Base-by-base conservation (phyloP, 1,140 invertebrate genomes). In the Zaprionus davidi region DNA sequence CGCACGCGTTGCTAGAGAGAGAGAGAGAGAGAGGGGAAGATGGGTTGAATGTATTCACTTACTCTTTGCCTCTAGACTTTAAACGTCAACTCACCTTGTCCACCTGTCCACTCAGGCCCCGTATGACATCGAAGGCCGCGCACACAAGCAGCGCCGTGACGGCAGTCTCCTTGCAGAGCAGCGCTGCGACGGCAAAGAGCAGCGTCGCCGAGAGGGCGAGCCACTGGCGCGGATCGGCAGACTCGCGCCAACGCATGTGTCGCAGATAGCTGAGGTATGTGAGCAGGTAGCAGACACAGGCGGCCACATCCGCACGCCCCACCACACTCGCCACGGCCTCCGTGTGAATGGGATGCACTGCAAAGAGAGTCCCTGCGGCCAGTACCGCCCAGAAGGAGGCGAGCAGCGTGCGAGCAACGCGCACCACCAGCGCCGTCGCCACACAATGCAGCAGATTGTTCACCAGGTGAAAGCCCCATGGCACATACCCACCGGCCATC, bases 271-370 rank as follows among this genome's bases (percentile, higher is more conserved):
- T 94, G 62, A 98, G 94, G 86, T 99, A 97, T 76, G 97, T 96
- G 34, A 97, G 93, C 56, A 99, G 94, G 87, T 97, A 98, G 93
- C 99, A 97, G 75, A 98, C 96, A 87, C 97, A 98, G 20, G 97
- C 97, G 11, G 98, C 95, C 17, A 99, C 94, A 93, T 99, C 99
- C 5, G 98, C 98, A 80, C 98, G 94, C 11, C 99, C 98, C 12
- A 99, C 98, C 55, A 99, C 95, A n/a, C 98, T 98, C 12, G 98
- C 97, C 7, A 99, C 98, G 1, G 98, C 97, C 93, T 99, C 98
- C 31, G 97, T 97, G 93, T 99, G 99, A 77, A 99, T 96, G 17
- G 99, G 99, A 94, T 99, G 99, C 0, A 97, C 96, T 44, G 98
- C 98, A 94, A 99, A 99, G 26, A 98, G 94, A 2, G 98, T 93